Evolutionary conservation across 2,888 invertebrate species (phyloP), one percentile per base, ranked within the genome.

Genomic region (Elysia crispata): DNA sequence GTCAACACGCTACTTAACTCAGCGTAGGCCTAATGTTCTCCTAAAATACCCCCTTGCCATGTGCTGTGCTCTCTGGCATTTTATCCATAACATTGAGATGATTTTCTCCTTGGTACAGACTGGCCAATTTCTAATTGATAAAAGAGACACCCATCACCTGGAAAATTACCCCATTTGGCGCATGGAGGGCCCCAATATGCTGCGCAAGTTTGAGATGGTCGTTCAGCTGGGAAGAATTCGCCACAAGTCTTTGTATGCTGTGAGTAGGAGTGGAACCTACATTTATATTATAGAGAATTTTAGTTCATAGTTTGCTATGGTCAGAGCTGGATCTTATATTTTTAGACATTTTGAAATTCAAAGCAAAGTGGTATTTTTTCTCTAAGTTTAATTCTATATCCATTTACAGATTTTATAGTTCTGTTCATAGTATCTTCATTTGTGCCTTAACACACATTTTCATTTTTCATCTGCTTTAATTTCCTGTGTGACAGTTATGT

Each of bases 181-280:
- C 8, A 79, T 74, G 79, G 79, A 79, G 28, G 79, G 79, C 3
- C 79, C 79, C 6, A 79, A 79, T 74, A 79, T 79, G 79, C 57
- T 79, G 6, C 72, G 74, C 3, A 74, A 79, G 30, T 79, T 79
- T 74, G 79, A 79, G 25, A 74, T 79, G 79, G 57, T 70, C 15
- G 67, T 74, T 30, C 31, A 50, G 8, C 74, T 74, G 54, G 74
- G 79, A 15, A 20, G 33, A 57, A 67, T 79, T 0, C 20, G 73
- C 13, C 79, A 79, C 50, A 79, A 66, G 25, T 79, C 79, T 31
- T 18, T 74, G 6, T 79, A 79, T 74, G 79, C 79, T 30, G 79
- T 79, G 67, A 67, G 79, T 73, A 8, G 18, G 18, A n/a, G n/a
- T n/a, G n/a, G n/a, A n/a, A n/a, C n/a, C n/a, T n/a, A n/a, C n/a